phyloP scores from a whole-genome alignment of 2,797 vertebrate genomes.

The Gallinago stenura region DNA sequence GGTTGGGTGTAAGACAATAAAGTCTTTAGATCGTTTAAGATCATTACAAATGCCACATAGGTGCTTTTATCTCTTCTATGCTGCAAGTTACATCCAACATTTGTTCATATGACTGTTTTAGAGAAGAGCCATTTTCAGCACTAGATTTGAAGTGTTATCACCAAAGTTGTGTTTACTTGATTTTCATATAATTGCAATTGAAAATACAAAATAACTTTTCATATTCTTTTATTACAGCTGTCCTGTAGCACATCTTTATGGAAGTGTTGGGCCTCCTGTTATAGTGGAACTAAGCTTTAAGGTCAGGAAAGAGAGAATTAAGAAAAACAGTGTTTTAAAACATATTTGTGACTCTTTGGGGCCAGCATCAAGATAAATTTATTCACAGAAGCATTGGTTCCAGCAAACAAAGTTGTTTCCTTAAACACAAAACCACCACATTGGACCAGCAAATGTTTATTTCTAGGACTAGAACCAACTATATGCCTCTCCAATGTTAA shows the following conservation, averaged over 20 bases:
- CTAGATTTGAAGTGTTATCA: neutral
- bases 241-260: neutral
- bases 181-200: neutral
- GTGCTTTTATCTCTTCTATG: neutral
- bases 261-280: neutral
- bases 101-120: neutral
- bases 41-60: slow-evolving; percentile 3
- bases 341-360: neutral
- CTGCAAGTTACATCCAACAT: neutral
- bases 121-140: neutral
- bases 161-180: neutral
- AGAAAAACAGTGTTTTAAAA: neutral
- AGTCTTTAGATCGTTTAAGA: slow-evolving; percentile 43
- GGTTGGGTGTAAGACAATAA: slow-evolving; percentile 45
- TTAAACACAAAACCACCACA: neutral
- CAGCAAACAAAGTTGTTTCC: neutral
- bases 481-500: neutral
- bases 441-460: neutral
- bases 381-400: neutral
- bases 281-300: neutral
- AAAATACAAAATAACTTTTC: neutral
- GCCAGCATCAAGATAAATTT: neutral
- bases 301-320: neutral
- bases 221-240: neutral
- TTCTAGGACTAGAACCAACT: neutral